Conservation (phyloP, 2,113 vertebrate genomes). For the Cranoglanis bouderius region DNA sequence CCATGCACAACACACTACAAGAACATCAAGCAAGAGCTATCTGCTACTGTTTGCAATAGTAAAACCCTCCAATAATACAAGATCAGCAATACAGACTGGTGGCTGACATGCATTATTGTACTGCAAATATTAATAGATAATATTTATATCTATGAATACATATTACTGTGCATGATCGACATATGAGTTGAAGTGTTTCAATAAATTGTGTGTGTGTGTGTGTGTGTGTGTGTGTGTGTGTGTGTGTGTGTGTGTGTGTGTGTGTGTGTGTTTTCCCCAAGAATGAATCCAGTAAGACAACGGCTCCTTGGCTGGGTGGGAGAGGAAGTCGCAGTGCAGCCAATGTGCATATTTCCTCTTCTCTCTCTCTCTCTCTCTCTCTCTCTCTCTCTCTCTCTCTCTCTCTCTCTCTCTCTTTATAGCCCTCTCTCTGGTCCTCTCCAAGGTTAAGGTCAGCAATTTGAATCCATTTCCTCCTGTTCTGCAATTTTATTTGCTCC, state of each 20-base stretch:
- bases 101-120: slow-evolving; percentile 39
- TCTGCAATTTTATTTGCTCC: slow-evolving; percentile 52
- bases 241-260: slow-evolving; percentile 51
- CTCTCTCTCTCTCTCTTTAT: slow-evolving; percentile 6
- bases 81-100: slow-evolving; percentile 32
- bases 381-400: slow-evolving; percentile 37
- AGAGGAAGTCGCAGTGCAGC: slow-evolving; percentile 61
- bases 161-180: slow-evolving; percentile 6
- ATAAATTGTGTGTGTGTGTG: slow-evolving; percentile 41
- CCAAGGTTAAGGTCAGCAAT: slow-evolving; percentile 52
- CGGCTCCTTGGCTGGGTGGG: slow-evolving; percentile 54
- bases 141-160: slow-evolving; percentile 18
- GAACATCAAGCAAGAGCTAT: background rate
- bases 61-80: slow-evolving; percentile 9
- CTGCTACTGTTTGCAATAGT: background rate
- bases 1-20: background rate
- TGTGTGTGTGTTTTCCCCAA: slow-evolving; percentile 58
- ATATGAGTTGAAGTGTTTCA: background rate
- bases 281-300: slow-evolving; percentile 55
- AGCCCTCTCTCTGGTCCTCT: slow-evolving; percentile 49
- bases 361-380: slow-evolving; percentile 15
- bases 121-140: slow-evolving; percentile 13
- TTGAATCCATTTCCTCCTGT: slow-evolving; percentile 53
- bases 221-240: slow-evolving; percentile 55
- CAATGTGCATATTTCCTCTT: slow-evolving; percentile 54